Conservation (phyloP, 2,113 vertebrate species). For the Myotis davidii region DNA sequence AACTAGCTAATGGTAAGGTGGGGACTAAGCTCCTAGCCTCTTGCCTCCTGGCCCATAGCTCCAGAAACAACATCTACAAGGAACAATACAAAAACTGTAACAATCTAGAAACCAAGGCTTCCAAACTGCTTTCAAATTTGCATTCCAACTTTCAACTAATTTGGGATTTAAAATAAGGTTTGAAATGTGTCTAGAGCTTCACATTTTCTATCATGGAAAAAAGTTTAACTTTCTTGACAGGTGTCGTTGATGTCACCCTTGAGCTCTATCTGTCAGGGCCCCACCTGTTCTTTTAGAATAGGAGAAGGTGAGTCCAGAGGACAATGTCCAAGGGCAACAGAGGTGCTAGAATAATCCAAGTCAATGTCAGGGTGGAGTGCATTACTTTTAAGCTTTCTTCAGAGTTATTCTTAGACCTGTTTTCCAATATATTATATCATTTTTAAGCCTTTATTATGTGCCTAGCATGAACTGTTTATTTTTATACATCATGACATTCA, state of each 20-base stretch:
- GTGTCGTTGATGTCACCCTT: not conserved
- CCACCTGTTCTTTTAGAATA: not conserved
- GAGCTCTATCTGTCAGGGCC: not conserved
- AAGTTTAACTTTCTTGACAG: not conserved
- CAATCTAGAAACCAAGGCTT: not conserved
- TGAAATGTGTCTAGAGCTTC: not conserved
- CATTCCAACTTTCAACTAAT: not conserved
- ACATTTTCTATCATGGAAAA: not conserved
- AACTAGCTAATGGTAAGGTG: not conserved
- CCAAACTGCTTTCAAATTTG: not conserved
- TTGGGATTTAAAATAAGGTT: constrained; percentile 20
- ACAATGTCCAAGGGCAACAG: not conserved
- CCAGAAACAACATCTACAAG: not conserved
- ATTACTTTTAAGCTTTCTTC: not conserved
- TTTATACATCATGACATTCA: not conserved
- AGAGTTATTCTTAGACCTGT: not conserved
- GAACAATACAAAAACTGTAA: not conserved
- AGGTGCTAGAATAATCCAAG: not conserved
- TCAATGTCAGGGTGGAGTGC: not conserved
- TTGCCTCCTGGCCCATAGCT: not conserved
- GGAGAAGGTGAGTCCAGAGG: not conserved
- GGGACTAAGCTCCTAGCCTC: not conserved
- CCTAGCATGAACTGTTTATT: not conserved
- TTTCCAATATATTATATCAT: not conserved
- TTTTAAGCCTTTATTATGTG: not conserved